These are phyloP conservation scores for Tonatia bakeri DNA, from an alignment of 2,113 vertebrate genomes.

Conservation along the genomic window DNA sequence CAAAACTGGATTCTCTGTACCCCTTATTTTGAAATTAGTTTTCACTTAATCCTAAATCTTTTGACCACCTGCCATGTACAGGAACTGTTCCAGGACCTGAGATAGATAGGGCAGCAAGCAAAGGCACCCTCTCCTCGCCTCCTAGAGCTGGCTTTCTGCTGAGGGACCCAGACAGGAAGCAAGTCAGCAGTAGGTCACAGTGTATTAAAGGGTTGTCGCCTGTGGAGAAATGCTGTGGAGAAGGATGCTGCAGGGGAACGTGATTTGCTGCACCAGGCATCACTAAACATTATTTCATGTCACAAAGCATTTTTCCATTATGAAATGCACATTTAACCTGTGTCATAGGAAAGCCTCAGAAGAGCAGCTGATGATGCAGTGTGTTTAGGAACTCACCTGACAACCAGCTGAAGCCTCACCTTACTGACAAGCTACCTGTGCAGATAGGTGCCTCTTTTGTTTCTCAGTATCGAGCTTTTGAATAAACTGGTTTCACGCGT, in stretches of 20 bases:
- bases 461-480: background rate
- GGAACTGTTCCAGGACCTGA: background rate
- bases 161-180: accelerated
- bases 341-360: background rate
- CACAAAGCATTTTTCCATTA: background rate
- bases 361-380: background rate
- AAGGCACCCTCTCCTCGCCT: no score
- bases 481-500: background rate
- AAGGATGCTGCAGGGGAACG: background rate
- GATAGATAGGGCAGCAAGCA: no score
- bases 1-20: background rate
- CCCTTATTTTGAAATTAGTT: background rate
- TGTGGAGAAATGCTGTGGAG: background rate
- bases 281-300: background rate
- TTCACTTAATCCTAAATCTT: background rate
- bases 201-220: no score
- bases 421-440: accelerated
- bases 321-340: background rate
- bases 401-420: background rate
- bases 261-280: background rate
- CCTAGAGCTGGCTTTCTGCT: background rate
- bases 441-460: accelerated
- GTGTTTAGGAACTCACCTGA: background rate
- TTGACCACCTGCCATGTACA: accelerated
- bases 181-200: background rate